Conservation (phyloP, 1,140 invertebrate species). For the Drosophila baimaii region DNA sequence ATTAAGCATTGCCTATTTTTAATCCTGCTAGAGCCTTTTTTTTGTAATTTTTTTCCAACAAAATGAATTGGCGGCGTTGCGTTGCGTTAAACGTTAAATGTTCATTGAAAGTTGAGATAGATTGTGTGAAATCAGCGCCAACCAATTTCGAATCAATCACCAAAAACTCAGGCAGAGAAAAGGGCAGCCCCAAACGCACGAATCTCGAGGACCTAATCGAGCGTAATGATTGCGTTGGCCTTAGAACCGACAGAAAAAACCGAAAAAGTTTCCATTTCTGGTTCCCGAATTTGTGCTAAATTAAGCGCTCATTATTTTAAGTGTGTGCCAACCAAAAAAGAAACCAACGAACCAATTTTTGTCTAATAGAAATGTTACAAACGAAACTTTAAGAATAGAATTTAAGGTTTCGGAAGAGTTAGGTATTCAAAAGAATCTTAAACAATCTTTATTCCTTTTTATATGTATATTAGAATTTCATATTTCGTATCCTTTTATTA, state of each 20-base stretch:
- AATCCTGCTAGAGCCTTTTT: conserved; percentile 44
- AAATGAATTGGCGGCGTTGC: conserved; percentile 49
- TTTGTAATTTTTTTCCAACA: conserved; percentile 65
- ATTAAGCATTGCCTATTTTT: conserved; percentile 70
- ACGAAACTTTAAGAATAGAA: background rate
- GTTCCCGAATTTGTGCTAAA: conserved; percentile 69
- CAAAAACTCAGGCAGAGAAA: conserved; percentile 25
- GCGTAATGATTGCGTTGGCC: conserved; percentile 79
- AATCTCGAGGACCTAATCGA: conserved; percentile 69
- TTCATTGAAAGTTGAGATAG: conserved; percentile 60
- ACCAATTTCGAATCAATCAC: conserved; percentile 82
- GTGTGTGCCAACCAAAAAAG: conserved; percentile 39
- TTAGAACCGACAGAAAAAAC: conserved; percentile 10
- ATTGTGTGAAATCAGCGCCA: conserved; percentile 81
- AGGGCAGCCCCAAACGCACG: conserved; percentile 26
- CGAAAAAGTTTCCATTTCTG: conserved; percentile 41
- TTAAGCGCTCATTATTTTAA: conserved; percentile 82
- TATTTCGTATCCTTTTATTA: background rate
- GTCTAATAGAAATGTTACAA: conserved; percentile 48
- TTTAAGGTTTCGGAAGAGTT: background rate
- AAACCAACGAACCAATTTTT: conserved; percentile 34
- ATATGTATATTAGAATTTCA: too few relatives aligned
- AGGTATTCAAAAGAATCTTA: too few relatives aligned
- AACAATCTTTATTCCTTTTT: too few relatives aligned
- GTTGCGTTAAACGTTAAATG: conserved; percentile 17